These are phyloP conservation scores for Sanderia malayensis DNA, from an alignment of 30 jellyfish, hydroid and myxozoan genomes.

Conservation along the genomic window DNA sequence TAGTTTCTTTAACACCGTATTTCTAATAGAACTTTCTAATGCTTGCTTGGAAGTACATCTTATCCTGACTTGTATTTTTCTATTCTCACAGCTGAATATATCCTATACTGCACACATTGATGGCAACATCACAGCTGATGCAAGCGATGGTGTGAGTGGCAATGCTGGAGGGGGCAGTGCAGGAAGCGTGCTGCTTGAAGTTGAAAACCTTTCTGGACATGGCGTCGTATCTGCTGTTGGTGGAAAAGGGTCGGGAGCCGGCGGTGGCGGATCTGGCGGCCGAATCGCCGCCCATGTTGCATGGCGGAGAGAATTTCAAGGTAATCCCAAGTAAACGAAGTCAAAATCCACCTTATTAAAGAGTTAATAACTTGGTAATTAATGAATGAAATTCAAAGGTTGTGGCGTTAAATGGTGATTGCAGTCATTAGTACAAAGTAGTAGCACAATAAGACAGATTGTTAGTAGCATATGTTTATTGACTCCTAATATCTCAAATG, in stretches of 20 bases:
- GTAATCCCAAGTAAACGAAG: too few relatives aligned
- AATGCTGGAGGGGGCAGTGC: slow-evolving; percentile 72
- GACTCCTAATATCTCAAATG: too few relatives aligned
- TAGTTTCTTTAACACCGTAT: too few relatives aligned
- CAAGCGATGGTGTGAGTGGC: slow-evolving; percentile 15
- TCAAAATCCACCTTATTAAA: too few relatives aligned
- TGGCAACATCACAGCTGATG: slow-evolving; percentile 45
- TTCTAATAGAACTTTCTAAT: too few relatives aligned
- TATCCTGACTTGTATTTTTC: not conserved
- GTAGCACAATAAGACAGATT: too few relatives aligned
- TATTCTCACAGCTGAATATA: slow-evolving; percentile 17
- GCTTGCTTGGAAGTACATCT: not conserved
- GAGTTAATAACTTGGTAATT: too few relatives aligned
- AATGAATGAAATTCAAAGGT: too few relatives aligned
- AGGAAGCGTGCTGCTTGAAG: slow-evolving; percentile 49
- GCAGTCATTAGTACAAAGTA: too few relatives aligned
- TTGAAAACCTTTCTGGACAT: slow-evolving; percentile 54
- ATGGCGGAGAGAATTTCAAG: slow-evolving; percentile 50
- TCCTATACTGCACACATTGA: slow-evolving; percentile 48
- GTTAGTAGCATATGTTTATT: too few relatives aligned
- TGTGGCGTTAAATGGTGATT: too few relatives aligned
- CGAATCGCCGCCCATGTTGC: slow-evolving; percentile 59
- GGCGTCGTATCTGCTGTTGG: slow-evolving; percentile 49
- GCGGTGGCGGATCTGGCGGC: slow-evolving; percentile 75
- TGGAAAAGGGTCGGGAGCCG: slow-evolving; percentile 51